Conservation (phyloP, 2,113 vertebrate species). For the Paratilapia polleni region DNA sequence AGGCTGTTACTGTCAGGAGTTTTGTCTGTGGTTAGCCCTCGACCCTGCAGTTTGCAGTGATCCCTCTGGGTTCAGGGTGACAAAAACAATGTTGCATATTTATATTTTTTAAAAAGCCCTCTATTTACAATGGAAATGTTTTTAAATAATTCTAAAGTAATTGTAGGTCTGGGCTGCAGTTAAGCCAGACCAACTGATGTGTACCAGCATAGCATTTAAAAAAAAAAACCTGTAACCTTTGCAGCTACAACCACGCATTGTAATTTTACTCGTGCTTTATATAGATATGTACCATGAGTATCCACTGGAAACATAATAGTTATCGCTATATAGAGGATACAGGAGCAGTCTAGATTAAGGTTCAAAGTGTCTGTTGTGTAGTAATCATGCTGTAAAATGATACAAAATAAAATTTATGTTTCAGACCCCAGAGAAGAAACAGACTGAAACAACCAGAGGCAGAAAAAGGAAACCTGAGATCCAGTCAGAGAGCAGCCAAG, state of each 20-base stretch:
- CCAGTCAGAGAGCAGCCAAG: slow-evolving; percentile 98
- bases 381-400: neutral
- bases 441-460: slow-evolving; percentile 92
- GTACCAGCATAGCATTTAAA: neutral
- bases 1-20: neutral
- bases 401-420: slow-evolving; percentile 35
- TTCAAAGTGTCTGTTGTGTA: neutral
- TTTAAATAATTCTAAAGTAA: neutral
- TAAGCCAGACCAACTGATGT: neutral
- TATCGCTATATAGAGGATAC: neutral
- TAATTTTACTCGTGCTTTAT: neutral
- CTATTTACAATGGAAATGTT: neutral
- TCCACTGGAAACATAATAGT: neutral
- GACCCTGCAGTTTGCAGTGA: neutral
- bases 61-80: neutral
- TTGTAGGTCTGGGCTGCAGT: neutral
- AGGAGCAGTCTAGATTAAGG: neutral
- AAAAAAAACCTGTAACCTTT: neutral
- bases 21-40: neutral
- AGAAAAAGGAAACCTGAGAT: slow-evolving; percentile 98
- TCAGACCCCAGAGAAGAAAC: slow-evolving; percentile 98
- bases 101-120: neutral
- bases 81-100: neutral
- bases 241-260: neutral
- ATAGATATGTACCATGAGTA: neutral